Percentiles rank a stretch among this genome's conserved stretches.
Conservation (phyloP, 2,797 vertebrate genomes). For the Galaxias olidus region DNA sequence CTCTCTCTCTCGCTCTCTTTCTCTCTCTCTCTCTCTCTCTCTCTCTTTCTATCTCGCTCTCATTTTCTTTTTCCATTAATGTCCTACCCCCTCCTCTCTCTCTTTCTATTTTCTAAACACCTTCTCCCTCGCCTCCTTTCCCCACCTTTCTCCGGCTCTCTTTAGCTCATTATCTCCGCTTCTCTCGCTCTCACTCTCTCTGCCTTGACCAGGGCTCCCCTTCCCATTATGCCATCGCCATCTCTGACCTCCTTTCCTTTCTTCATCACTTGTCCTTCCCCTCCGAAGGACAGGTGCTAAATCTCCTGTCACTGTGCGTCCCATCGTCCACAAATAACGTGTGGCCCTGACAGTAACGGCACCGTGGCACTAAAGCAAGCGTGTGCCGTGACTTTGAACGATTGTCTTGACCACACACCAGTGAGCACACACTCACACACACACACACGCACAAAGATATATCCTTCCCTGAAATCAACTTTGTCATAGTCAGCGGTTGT, state of each 20-base stretch:
- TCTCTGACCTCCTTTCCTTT: slow-evolving; percentile 53
- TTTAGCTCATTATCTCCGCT: not conserved
- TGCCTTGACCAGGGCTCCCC: not conserved
- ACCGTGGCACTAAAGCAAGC: slow-evolving; percentile 57
- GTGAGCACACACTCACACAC: slow-evolving; percentile 9
- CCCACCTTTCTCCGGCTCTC: not conserved
- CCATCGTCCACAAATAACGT: slow-evolving; percentile 67
- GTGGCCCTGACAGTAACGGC: slow-evolving; percentile 52
- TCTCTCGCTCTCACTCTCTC: not conserved
- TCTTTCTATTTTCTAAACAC: not conserved
- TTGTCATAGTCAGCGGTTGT: not conserved
- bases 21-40: slow-evolving; percentile 21
- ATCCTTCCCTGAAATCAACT: not conserved
- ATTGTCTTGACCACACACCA: slow-evolving; percentile 36
- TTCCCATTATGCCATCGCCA: slow-evolving; percentile 28
- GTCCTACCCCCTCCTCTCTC: too few relatives aligned
- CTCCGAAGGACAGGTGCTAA: slow-evolving; percentile 69
- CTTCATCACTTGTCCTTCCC: slow-evolving; percentile 59
- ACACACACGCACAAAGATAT: not conserved
- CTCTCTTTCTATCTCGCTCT: not conserved
- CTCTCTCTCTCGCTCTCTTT: slow-evolving; percentile 35
- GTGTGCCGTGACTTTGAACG: slow-evolving; percentile 58
- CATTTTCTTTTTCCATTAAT: too few relatives aligned
- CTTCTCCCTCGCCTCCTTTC: not conserved
- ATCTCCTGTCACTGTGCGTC: slow-evolving; percentile 68